Evolutionary conservation across 1,140 invertebrate species (phyloP).

Genomic region (Trissolcus basalis): DNA sequence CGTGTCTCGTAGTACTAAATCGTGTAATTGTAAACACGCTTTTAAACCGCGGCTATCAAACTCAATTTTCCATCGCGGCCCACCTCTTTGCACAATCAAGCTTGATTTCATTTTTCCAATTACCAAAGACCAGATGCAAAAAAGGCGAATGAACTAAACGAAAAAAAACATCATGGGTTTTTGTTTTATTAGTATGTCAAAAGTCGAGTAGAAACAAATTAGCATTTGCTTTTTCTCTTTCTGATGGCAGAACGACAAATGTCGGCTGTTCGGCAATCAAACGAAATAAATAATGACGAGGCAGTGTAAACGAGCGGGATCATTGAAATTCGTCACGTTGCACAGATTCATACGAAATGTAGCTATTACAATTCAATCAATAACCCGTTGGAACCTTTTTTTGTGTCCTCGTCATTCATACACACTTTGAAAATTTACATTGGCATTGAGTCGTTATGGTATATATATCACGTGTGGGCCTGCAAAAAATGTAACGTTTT

Average conservation of each 20-base stretch:
- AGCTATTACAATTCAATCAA: conserved; percentile 42
- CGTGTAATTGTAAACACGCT: conserved; percentile 6
- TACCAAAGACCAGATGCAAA: too few relatives aligned
- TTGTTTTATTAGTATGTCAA: too few relatives aligned
- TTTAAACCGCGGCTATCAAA: too few relatives aligned
- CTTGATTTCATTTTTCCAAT: too few relatives aligned
- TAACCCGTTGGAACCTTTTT: conserved; percentile 44
- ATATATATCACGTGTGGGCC: conserved; percentile 52
- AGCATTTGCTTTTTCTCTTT: conserved; percentile 1
- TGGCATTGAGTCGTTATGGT: conserved; percentile 52
- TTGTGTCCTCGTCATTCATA: conserved; percentile 32
- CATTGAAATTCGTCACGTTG: conserved; percentile 44
- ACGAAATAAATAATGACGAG: conserved; percentile 22
- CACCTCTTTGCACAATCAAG: too few relatives aligned
- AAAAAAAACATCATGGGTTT: too few relatives aligned
- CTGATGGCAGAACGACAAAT: too few relatives aligned
- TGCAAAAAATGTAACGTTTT: conserved; percentile 47
- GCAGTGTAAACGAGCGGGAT: conserved; percentile 6
- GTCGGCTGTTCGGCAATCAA: too few relatives aligned
- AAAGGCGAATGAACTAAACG: too few relatives aligned
- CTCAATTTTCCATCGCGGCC: too few relatives aligned
- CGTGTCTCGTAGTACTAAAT: conserved; percentile 11
- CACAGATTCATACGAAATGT: conserved; percentile 34
- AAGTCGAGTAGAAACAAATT: too few relatives aligned
- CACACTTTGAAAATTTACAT: conserved; percentile 46